Base-by-base conservation (phyloP, 2,113 vertebrate genomes). In the Suricata suricatta region DNA sequence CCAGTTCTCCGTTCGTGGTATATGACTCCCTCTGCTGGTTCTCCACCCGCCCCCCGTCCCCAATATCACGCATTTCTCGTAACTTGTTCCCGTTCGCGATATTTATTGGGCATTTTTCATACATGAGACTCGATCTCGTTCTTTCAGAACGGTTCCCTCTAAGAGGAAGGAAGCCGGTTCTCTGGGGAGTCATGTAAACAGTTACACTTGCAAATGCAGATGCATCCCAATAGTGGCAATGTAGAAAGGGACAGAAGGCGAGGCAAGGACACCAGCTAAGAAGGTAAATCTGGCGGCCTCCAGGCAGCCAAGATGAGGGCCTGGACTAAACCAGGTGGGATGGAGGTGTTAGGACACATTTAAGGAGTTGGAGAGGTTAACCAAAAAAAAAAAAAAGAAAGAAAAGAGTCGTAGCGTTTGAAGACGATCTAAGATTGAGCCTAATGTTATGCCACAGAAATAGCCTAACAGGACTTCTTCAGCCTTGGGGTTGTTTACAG, bases 1-100 rank as follows among this genome's bases (percentile, higher is more conserved):
- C 13, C 10, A 2, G 1, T 29, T 21, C 63, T 90, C 17, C 2
- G 0, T 35, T 69, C 38, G 13, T 21, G 29, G 21, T n/a, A 0
- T 2, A 3, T 38, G 57, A n/a, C 66, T 13, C 79, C 35, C 7
- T 35, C 25, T n/a, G 21, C 69, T 66, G 29, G 31, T 11, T 29
- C 50, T 68, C 41, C 63, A 29, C 10, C 29, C 7, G 31, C 17
- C 14, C 38, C 41, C 25, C 31, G 3, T 4, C 9, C 9, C 10
- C 16, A 2, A 52, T 25, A 41, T 10, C 44, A 57, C 44, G 64
- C 63, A 23, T 41, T 94, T 88, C 76, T 54, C 33, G 23, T 72
- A 82, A 69, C 44, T 44, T 27, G 16, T 82, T 77, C 50, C 69
- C 23, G 0, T 91, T 38, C 64, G 25, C 52, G 27, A 0, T 13